Conservation (phyloP, 1,140 invertebrate species). For the Lysiphlebus fabarum region DNA sequence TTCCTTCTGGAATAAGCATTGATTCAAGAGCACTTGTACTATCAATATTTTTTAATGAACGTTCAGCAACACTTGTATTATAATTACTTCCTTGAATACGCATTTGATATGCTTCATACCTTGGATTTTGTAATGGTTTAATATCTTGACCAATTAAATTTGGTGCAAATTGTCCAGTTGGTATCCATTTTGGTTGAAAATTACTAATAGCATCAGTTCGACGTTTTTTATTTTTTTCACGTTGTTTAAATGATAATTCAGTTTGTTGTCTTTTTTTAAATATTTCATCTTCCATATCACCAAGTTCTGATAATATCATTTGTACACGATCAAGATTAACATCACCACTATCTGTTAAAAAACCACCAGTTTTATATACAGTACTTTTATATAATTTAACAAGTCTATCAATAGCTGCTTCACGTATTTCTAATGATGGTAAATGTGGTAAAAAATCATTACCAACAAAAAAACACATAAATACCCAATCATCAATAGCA, state of each 20-base stretch:
- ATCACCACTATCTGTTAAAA: conserved; percentile 90
- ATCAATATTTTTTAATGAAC: conserved; percentile 34
- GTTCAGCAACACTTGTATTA: conserved; percentile 33
- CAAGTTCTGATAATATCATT: conserved; percentile 89
- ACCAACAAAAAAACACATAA: conserved; percentile 99
- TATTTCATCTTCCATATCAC: conserved; percentile 95
- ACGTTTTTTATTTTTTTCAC: conserved; percentile 71
- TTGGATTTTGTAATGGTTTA: conserved; percentile 56
- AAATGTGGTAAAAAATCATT: conserved; percentile 99
- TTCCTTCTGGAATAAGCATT: conserved; percentile 49
- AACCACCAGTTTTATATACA: conserved; percentile 92
- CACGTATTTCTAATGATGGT: conserved; percentile 96
- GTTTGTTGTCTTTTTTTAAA: conserved; percentile 88
- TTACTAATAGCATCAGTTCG: conserved; percentile 55
- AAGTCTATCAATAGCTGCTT: conserved; percentile 94
- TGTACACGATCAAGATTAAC: conserved; percentile 91
- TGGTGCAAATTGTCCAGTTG: conserved; percentile 73
- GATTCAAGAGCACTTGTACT: conserved; percentile 45
- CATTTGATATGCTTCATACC: conserved; percentile 69
- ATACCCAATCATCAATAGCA: conserved; percentile 97
- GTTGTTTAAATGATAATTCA: conserved; percentile 76
- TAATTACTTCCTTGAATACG: conserved; percentile 52
- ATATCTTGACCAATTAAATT: conserved; percentile 51
- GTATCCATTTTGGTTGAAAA: conserved; percentile 67
- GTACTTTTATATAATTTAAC: conserved; percentile 93